These are phyloP conservation scores for Xestia ashworthii DNA, from an alignment of 2,888 invertebrate species.

Conservation along the genomic window DNA sequence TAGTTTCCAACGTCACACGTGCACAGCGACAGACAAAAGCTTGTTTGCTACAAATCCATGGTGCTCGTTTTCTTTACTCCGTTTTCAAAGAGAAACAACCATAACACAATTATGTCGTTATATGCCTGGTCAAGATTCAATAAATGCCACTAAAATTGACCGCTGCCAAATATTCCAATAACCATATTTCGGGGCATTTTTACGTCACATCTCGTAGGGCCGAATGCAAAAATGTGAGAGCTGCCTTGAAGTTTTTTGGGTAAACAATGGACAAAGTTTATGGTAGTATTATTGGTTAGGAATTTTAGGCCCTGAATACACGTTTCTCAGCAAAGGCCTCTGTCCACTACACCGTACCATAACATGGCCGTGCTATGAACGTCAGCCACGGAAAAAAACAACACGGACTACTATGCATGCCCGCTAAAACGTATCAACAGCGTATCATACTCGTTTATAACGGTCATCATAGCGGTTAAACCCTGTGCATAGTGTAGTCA, in stretches of 20 bases:
- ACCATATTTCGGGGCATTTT: constrained; percentile 35
- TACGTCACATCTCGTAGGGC: neutral
- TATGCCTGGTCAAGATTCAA: constrained; percentile 26
- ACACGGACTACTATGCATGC: neutral
- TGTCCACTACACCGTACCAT: neutral
- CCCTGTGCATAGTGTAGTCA: too few species aligned
- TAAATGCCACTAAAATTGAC: constrained; percentile 52
- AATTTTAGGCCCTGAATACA: neutral
- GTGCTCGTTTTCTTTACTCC: neutral
- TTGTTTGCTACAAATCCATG: neutral
- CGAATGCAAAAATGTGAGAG: constrained; percentile 24
- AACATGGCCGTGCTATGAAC: neutral
- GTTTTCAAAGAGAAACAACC: neutral
- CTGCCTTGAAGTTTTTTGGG: constrained; percentile 16
- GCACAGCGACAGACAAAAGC: neutral
- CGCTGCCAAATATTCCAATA: constrained; percentile 49
- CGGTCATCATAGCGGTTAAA: neutral
- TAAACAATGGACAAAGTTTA: constrained; percentile 1
- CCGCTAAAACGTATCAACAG: neutral
- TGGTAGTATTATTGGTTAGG: neutral
- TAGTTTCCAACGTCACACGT: neutral
- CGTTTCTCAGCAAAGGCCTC: neutral
- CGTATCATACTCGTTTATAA: neutral
- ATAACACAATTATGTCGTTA: neutral
- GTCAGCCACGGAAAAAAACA: neutral